Evolutionary conservation across 2,888 invertebrate species (phyloP).

Genomic region (Leptopterna dolabrata): DNA sequence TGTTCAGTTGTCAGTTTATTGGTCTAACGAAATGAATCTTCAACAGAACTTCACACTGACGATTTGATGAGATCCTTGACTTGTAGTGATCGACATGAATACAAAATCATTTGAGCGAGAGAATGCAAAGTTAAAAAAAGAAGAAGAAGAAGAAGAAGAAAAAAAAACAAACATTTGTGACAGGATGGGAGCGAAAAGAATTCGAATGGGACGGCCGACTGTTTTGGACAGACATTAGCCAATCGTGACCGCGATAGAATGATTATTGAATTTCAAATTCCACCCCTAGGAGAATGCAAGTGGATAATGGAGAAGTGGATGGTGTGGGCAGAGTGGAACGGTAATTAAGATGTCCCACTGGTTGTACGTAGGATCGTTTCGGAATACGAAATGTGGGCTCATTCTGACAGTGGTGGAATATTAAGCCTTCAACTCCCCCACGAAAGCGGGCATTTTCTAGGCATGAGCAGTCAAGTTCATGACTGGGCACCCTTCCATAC

Average conservation of each 20-base stretch:
- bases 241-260: neutral
- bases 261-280: neutral
- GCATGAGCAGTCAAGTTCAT: neutral
- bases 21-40: neutral
- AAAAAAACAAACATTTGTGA: too few relatives aligned
- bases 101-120: neutral
- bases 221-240: neutral
- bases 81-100: neutral
- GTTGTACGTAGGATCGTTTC: neutral
- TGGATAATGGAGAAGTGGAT: neutral
- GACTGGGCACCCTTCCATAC: neutral
- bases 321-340: neutral
- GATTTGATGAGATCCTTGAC: neutral
- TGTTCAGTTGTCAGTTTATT: too few relatives aligned
- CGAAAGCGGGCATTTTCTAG: neutral
- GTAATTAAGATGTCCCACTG: neutral
- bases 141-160: too few relatives aligned
- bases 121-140: neutral
- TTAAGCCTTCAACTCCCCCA: neutral
- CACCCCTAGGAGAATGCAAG: neutral
- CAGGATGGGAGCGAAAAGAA: neutral
- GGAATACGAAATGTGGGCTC: neutral
- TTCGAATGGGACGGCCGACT: neutral
- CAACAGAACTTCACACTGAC: neutral
- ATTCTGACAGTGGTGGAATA: neutral